phyloP scores from a whole-genome alignment of 2,888 invertebrate genomes.

The Esperia sulphurella region DNA sequence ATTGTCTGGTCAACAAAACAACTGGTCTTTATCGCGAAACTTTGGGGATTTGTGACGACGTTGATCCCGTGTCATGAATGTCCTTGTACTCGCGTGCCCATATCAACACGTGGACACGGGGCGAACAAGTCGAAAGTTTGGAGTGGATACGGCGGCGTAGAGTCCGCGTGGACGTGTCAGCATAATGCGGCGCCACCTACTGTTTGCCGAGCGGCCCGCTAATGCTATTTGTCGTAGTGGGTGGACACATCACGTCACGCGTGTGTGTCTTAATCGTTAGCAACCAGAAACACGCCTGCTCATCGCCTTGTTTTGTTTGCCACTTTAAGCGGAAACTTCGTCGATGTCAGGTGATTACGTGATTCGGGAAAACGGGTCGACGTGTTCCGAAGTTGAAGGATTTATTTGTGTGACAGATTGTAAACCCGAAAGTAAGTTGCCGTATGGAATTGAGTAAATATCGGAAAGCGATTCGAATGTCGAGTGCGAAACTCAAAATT shows the following conservation, averaged over 20 bases:
- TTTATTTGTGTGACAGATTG: slow-evolving; percentile 48
- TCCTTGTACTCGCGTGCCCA: slow-evolving; percentile 41
- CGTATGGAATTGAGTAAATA: slow-evolving; percentile 38
- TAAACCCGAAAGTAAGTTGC: slow-evolving; percentile 38
- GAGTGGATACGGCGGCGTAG: slow-evolving; percentile 27
- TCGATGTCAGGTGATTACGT: slow-evolving; percentile 53
- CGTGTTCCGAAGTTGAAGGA: slow-evolving; percentile 38
- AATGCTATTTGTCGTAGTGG: slow-evolving; percentile 65
- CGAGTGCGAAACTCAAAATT: slow-evolving; percentile 39
- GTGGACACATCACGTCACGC: slow-evolving; percentile 59
- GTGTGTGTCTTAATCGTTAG: slow-evolving; percentile 73
- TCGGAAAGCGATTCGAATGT: slow-evolving; percentile 40
- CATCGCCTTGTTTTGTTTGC: slow-evolving; percentile 62
- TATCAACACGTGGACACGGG: slow-evolving; percentile 45
- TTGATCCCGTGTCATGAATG: slow-evolving; percentile 43
- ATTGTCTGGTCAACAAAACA: slow-evolving; percentile 5
- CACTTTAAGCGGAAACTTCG: slow-evolving; percentile 58
- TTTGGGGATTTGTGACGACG: slow-evolving; percentile 31
- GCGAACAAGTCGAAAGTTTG: slow-evolving; percentile 41
- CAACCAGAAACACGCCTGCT: slow-evolving; percentile 58
- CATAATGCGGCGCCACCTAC: slow-evolving; percentile 57
- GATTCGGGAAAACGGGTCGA: slow-evolving; percentile 31
- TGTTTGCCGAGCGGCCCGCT: slow-evolving; percentile 65
- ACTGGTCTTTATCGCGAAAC: slow-evolving; percentile 24
- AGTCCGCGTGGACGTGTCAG: slow-evolving; percentile 44